Conservation (phyloP, 2,888 invertebrate species). For the Epirrhoe tristata region DNA sequence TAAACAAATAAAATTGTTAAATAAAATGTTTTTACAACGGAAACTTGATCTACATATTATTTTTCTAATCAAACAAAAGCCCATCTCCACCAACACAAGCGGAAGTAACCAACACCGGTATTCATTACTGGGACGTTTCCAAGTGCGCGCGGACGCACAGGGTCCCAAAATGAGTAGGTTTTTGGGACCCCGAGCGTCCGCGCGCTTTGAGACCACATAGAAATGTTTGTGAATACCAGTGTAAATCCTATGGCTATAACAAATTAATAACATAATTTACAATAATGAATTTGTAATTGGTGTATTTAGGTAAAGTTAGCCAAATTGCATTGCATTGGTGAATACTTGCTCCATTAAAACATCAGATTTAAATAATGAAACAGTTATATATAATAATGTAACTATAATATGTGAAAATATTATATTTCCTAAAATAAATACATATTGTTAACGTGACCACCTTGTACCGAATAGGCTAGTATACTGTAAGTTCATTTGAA, state of each 20-base stretch:
- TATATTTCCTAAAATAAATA: slow-evolving; percentile 59
- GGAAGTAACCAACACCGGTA: no score
- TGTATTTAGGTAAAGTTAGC: background rate
- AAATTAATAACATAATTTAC: background rate
- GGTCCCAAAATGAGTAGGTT: no score
- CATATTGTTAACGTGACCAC: slow-evolving; percentile 63
- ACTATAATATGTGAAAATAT: slow-evolving; percentile 65
- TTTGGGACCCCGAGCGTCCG: no score
- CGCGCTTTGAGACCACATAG: no score
- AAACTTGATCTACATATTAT: slow-evolving; percentile 54
- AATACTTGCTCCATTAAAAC: slow-evolving; percentile 48
- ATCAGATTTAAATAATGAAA: slow-evolving; percentile 66
- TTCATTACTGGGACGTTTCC: no score
- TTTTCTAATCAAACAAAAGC: slow-evolving; percentile 58
- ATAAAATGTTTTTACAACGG: slow-evolving; percentile 58
- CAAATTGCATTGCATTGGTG: background rate
- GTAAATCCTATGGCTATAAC: background rate
- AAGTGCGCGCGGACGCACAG: no score
- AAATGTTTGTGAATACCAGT: no score
- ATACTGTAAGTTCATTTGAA: slow-evolving; percentile 32
- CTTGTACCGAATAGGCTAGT: slow-evolving; percentile 34
- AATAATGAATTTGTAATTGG: background rate
- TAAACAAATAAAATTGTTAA: slow-evolving; percentile 58
- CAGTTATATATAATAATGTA: slow-evolving; percentile 56
- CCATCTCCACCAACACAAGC: slow-evolving; percentile 2